phyloP scores from a whole-genome alignment of 1,140 invertebrate species.

The Halictus rubicundus region DNA sequence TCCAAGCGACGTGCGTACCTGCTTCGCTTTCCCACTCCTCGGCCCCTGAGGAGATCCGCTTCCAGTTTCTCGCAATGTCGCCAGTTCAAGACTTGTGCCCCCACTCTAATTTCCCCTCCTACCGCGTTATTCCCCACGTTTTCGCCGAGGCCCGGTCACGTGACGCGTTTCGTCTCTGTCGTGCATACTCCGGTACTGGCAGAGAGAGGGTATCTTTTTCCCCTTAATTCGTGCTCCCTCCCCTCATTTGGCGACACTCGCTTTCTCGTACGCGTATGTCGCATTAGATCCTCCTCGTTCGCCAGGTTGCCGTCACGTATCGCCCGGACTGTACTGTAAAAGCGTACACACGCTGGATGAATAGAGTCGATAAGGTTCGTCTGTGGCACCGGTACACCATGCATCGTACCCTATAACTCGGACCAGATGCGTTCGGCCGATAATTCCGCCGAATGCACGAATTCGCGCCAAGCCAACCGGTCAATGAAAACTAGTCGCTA shows the following conservation, averaged over 20 bases:
- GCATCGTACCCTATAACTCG: slow-evolving; percentile 4
- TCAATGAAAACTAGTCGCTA: neutral
- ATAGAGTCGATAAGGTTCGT: slow-evolving; percentile 32
- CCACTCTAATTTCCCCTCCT: too few species aligned
- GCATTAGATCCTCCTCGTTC: slow-evolving; percentile 19
- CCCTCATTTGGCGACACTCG: too few species aligned
- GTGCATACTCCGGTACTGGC: too few species aligned
- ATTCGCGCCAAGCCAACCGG: neutral
- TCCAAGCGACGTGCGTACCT: slow-evolving; percentile 43
- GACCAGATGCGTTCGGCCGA: slow-evolving; percentile 7
- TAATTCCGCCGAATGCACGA: neutral
- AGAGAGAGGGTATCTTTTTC: too few species aligned
- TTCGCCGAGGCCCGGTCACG: too few species aligned
- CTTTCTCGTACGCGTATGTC: neutral
- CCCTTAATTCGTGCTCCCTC: too few species aligned
- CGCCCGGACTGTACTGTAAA: neutral
- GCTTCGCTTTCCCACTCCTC: slow-evolving; percentile 25
- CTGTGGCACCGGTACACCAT: neutral
- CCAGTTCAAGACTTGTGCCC: too few species aligned
- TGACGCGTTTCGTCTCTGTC: too few species aligned
- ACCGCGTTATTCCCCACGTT: too few species aligned
- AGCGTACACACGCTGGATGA: neutral
- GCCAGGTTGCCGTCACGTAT: neutral
- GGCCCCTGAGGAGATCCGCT: slow-evolving; percentile 13
- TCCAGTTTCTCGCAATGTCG: too few species aligned